A percentile compares a stretch with the other conserved stretches of the same genome.
phyloP scores from a whole-genome alignment of 2,797 vertebrate genomes.

The Epinephelus malabaricus region DNA sequence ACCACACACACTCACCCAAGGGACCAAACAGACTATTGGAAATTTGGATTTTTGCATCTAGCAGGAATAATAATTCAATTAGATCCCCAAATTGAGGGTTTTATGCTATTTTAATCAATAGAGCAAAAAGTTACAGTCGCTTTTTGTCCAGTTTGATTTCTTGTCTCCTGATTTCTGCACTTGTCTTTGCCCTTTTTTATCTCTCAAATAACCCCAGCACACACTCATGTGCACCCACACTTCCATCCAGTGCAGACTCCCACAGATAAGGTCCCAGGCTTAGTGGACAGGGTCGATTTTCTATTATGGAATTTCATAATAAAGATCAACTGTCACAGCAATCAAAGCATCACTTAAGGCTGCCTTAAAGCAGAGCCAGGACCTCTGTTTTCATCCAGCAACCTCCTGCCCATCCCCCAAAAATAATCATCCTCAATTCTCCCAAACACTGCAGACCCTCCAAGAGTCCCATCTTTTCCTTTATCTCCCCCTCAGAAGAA shows the following conservation, averaged over 20 bases:
- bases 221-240: conserved; percentile 9
- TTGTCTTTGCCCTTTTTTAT: conserved; percentile 43
- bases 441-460: conserved; percentile 59
- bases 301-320: conserved; percentile 84
- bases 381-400: conserved; percentile 69
- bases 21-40: conserved; percentile 9
- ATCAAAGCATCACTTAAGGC: conserved; percentile 78
- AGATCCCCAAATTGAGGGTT: background rate
- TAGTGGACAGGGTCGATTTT: conserved; percentile 81
- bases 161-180: conserved; percentile 34
- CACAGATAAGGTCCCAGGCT: conserved; percentile 68
- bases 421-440: conserved; percentile 71
- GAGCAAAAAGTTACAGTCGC: background rate
- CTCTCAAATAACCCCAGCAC: conserved; percentile 41
- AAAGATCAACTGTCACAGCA: conserved; percentile 84
- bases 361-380: conserved; percentile 66
- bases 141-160: conserved; percentile 17
- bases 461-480: conserved; percentile 62
- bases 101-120: background rate
- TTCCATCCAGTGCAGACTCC: conserved; percentile 51
- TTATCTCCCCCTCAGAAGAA: conserved; percentile 64
- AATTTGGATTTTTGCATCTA: conserved; percentile 22
- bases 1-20: conserved; percentile 20
- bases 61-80: background rate
- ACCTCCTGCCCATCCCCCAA: conserved; percentile 40